Base-by-base conservation (phyloP, 2,113 vertebrate genomes). In the Anoura caudifer region DNA sequence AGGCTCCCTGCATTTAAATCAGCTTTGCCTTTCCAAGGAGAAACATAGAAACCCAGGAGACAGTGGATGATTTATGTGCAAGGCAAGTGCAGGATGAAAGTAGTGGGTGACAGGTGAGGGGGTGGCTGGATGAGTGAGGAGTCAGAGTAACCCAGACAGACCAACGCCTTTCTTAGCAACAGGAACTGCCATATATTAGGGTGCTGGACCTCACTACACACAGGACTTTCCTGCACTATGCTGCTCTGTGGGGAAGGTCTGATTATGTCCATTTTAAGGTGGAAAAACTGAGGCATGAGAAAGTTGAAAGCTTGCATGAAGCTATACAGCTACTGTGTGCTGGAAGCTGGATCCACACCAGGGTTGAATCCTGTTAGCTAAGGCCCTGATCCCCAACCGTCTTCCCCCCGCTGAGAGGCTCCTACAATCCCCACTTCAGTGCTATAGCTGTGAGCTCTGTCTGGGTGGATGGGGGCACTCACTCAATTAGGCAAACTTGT, bases 21-120 rank as follows among this genome's bases (percentile, higher is more conserved):
- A 95, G 84, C 94, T 95, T 87, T 83, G 92, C 70, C 87, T 97
- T 97, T 61, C 94, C 97, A 96, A 94, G 81, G 81, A 97, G 93
- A 96, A 89, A 88, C 38, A 12, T n/a, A 86, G 92, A 83, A 69
- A 92, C 72, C 92, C 26, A 67, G 45, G 61, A 92, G 50, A 6
- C 0, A 26, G 41, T 41, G 0, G 0, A 16, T 43, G 63, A 84
- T n/a, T 45, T 93, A 77, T 47, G 45, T 41, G 17, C 75, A 87
- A 90, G 50, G 22, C 19, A 24, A 38, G 9, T 17, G 12, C 3
- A 0, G 31, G 75, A 19, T 38, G 45, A 50, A 50, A 17, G 61
- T 45, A 50, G n/a, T 20, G 10, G 12, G 26, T 14, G n/a, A 80
- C 2, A 2, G 2, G 11, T 65, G 61, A 9, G 11, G 22, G 20